A percentile compares a stretch with the other conserved stretches of the same genome.
These are phyloP conservation scores for Watsonalla binaria DNA, from an alignment of 2,888 invertebrate species.

Conservation along the genomic window DNA sequence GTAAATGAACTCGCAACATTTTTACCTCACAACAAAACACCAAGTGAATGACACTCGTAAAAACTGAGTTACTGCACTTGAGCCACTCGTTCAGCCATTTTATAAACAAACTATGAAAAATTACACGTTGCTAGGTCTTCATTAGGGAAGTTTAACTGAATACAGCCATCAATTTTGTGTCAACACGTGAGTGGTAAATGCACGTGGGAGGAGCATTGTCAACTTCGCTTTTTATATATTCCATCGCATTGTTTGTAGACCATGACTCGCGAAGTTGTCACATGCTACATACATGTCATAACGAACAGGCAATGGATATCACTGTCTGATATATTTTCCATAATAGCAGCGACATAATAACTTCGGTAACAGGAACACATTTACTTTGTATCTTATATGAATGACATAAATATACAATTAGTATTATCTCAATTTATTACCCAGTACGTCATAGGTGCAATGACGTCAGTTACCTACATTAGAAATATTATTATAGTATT, in stretches of 20 bases:
- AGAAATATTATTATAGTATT: too few relatives aligned
- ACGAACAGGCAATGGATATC: background rate
- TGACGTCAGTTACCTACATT: background rate
- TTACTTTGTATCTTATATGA: too few relatives aligned
- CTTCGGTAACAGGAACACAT: too few relatives aligned
- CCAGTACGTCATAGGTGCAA: background rate
- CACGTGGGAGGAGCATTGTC: constrained; percentile 1
- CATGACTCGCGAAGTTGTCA: constrained; percentile 5
- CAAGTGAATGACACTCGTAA: constrained; percentile 23
- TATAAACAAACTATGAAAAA: constrained; percentile 49
- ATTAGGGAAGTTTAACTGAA: constrained; percentile 37
- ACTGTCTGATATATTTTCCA: background rate
- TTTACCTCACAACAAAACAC: constrained; percentile 20
- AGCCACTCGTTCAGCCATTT: constrained; percentile 25
- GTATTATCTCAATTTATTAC: background rate
- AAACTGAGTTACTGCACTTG: constrained; percentile 27
- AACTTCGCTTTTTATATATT: background rate
- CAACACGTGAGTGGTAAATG: constrained; percentile 21
- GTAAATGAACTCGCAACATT: constrained; percentile 28
- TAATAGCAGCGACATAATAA: background rate
- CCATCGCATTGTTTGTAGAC: constrained; percentile 4
- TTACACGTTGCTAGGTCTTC: constrained; percentile 40
- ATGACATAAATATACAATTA: background rate
- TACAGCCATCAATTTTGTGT: constrained; percentile 24
- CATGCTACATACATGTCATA: background rate